Conservation (phyloP, 2,888 invertebrate species). For the Eledona agricola region DNA sequence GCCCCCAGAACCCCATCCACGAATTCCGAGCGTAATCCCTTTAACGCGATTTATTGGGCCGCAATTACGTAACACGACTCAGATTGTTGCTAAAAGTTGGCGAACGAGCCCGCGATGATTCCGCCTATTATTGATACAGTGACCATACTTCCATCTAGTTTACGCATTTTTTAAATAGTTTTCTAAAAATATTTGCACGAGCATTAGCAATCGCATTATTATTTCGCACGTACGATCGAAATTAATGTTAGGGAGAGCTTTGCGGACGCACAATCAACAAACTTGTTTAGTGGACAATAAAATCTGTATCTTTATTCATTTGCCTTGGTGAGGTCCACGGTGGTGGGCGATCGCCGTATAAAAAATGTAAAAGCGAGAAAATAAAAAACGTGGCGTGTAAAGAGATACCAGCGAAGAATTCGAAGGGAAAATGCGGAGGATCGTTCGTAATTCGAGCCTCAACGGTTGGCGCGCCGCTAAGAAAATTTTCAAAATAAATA, state of each 20-base stretch:
- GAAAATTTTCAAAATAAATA: no score
- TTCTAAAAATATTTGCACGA: slow-evolving; percentile 24
- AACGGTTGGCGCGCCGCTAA: no score
- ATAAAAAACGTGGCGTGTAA: slow-evolving; percentile 1
- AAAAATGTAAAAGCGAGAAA: slow-evolving; percentile 2
- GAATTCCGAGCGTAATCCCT: no score
- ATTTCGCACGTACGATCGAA: slow-evolving; percentile 12
- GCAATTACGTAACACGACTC: no score
- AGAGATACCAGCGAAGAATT: slow-evolving; percentile 9
- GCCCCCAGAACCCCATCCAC: slow-evolving; percentile 16
- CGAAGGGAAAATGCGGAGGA: no score
- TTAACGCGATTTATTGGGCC: no score
- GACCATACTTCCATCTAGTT: slow-evolving; percentile 19
- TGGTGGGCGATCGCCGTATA: not conserved
- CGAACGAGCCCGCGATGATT: no score
- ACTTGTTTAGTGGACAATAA: slow-evolving; percentile 6
- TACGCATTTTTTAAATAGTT: slow-evolving; percentile 32
- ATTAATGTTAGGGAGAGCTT: not conserved
- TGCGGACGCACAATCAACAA: not conserved
- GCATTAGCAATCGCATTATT: slow-evolving; percentile 5
- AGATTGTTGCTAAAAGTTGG: no score
- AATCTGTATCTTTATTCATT: not conserved
- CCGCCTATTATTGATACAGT: slow-evolving; percentile 7
- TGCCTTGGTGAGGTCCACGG: not conserved
- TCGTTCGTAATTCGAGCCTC: no score